These are phyloP conservation scores for Eulemur coronatus DNA, from an alignment of 2,797 vertebrate species.

Conservation along the genomic window DNA sequence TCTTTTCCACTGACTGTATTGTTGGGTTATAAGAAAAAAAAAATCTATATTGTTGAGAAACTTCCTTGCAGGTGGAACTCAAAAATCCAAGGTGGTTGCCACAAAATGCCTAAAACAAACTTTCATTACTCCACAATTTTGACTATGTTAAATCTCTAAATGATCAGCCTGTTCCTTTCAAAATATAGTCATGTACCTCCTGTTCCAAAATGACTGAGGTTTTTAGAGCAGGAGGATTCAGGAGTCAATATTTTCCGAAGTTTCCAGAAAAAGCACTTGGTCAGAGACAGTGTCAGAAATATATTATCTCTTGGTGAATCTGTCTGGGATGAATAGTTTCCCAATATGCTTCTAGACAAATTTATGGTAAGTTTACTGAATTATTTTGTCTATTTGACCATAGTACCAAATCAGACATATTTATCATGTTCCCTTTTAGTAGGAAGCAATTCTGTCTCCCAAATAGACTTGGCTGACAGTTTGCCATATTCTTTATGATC, in stretches of 20 bases:
- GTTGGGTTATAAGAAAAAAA: not conserved
- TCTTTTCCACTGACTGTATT: not conserved
- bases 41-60: not conserved
- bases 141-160: not conserved
- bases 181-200: not conserved
- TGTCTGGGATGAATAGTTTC: not conserved
- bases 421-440: not conserved
- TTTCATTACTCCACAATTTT: not conserved
- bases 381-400: slow-evolving; percentile 12
- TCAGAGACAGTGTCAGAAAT: not conserved
- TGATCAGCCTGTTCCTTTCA: not conserved
- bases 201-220: not conserved
- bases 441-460: not conserved
- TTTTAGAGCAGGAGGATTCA: not conserved
- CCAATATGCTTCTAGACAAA: not conserved
- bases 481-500: not conserved
- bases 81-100: not conserved
- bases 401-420: not conserved
- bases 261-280: not conserved
- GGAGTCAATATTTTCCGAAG: not conserved
- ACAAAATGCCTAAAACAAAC: not conserved
- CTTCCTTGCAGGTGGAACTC: not conserved
- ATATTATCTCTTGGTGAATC: not conserved
- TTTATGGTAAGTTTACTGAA: slow-evolving; percentile 25
- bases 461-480: not conserved